These are phyloP conservation scores for Falco concolor DNA, from an alignment of 2,797 vertebrate species.

Conservation along the genomic window DNA sequence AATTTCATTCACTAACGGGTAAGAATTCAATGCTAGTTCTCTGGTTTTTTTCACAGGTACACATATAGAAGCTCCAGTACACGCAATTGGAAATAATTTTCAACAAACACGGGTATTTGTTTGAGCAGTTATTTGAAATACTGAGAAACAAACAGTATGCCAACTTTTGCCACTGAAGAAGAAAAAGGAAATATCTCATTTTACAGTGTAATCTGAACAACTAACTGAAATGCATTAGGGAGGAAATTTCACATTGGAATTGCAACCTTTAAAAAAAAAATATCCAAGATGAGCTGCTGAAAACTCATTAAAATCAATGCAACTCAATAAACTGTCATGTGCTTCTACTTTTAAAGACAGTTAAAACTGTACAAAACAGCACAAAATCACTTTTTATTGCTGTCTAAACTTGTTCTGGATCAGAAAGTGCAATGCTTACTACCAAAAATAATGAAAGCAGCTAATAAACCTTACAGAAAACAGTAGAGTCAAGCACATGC, in stretches of 20 bases:
- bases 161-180: background rate
- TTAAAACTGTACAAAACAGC: constrained; percentile 16
- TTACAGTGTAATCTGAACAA: constrained; percentile 24
- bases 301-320: constrained; percentile 53
- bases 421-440: constrained; percentile 51
- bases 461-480: constrained; percentile 56
- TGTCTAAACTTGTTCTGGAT: constrained; percentile 47
- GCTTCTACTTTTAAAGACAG: constrained; percentile 46
- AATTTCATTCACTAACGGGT: background rate
- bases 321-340: constrained; percentile 47
- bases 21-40: background rate
- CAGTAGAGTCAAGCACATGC: constrained; percentile 43
- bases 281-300: constrained; percentile 31
- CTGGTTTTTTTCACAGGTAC: background rate
- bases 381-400: constrained; percentile 38
- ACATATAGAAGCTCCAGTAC: background rate
- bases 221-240: background rate
- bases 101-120: background rate
- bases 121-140: background rate
- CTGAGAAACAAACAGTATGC: background rate
- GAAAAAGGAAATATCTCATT: background rate
- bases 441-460: constrained; percentile 58
- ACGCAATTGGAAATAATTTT: background rate
- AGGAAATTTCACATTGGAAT: background rate
- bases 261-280: background rate